Evolutionary conservation across 2,113 vertebrate genomes (phyloP), one percentile per base, ranked within the genome.

Genomic region (Melospiza melodia): DNA sequence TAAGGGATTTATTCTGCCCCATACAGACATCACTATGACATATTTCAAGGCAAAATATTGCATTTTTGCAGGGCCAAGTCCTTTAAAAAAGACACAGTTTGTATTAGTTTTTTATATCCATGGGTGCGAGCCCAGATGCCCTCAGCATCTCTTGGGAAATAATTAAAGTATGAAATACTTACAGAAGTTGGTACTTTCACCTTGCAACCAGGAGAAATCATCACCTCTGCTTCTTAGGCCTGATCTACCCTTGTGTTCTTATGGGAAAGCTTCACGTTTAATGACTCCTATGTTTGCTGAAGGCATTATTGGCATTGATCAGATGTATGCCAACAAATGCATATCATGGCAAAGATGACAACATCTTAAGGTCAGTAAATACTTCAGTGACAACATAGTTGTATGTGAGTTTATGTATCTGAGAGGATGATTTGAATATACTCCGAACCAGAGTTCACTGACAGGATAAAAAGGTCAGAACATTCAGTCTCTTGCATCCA

Each of bases 1-100:
- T 90, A 65, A 76, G 69, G 58, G 77, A 84, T 79, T 90, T 88
- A 66, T 81, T 94, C 76, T 92, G 62, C 73, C 83, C 74, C 85
- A 93, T 51, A 74, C 48, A 62, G 93, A 76, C 62, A 79, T 57
- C 19, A 46, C 83, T 65, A 25, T 63, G 85, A 76, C 57, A 66
- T 55, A 81, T 94, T 97, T 95, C 76, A 88, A 82, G 78, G 55
- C 84, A 94, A 91, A 94, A 91, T 80, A 31, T 33, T 86, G 25
- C 82, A 61, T 83, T 90, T 79, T 89, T 90, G 46, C 78, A 44
- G 43, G 71, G 62, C 86, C 48, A 37, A 74, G 65, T 44, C 46
- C 65, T 80, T 94, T 71, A 35, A 65, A 93, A 89, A 57, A 74
- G 63, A 6, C 28, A 57, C 22, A 33, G 3, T 77, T 80, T 66